phyloP scores from a whole-genome alignment of 2,888 invertebrate genomes.

The Morpho helenor region DNA sequence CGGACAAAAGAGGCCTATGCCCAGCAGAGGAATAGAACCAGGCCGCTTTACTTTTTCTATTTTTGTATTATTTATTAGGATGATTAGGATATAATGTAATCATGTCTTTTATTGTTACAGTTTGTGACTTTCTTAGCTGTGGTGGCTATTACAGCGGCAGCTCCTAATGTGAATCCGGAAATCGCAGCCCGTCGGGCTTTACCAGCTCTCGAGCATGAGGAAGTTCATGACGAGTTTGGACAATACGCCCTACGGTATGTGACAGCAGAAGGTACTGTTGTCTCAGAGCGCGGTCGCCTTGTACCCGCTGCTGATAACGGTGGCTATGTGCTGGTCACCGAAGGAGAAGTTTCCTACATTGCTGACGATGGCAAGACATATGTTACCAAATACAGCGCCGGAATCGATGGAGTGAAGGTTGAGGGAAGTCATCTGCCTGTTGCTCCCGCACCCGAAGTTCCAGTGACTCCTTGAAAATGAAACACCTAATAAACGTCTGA shows the following conservation, averaged over 20 bases:
- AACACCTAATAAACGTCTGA: background rate
- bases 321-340: constrained; percentile 29
- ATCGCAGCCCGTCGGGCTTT: constrained; percentile 9
- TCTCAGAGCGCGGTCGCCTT: constrained; percentile 40
- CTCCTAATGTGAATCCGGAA: constrained; percentile 1
- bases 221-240: constrained; percentile 44
- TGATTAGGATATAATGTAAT: too few species aligned
- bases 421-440: constrained; percentile 42
- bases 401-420: constrained; percentile 43
- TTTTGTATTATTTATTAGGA: too few species aligned
- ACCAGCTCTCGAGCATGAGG: constrained; percentile 43
- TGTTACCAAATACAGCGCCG: constrained; percentile 47
- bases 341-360: constrained; percentile 49
- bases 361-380: constrained; percentile 49
- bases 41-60: too few species aligned
- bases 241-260: constrained; percentile 48
- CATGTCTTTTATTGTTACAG: constrained; percentile 2
- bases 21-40: too few species aligned
- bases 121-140: constrained; percentile 7
- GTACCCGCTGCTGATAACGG: constrained; percentile 37
- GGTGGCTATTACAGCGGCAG: constrained; percentile 3
- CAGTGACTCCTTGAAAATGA: background rate
- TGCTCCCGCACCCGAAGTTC: constrained; percentile 36
- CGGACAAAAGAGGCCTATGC: too few species aligned
- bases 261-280: constrained; percentile 48